These are phyloP conservation scores for Solenopsis fugax DNA, from an alignment of 1,140 invertebrate species.

Conservation along the genomic window DNA sequence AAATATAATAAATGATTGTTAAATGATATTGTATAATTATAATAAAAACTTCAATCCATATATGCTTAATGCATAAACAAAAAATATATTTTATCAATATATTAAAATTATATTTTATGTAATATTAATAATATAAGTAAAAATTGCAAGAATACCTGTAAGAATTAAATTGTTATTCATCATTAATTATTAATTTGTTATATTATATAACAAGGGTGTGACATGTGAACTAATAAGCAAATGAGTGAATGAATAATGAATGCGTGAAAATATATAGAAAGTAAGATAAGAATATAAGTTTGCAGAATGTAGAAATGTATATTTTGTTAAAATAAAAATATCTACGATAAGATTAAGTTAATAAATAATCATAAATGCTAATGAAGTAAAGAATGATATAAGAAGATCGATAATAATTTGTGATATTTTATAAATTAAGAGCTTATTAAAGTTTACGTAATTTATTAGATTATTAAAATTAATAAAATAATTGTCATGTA, in stretches of 20 bases:
- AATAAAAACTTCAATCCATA: neutral
- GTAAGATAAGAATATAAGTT: conserved; percentile 6
- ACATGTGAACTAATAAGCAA: neutral
- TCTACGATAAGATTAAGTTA: neutral
- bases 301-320: neutral
- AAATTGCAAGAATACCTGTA: neutral
- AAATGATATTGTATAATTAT: neutral
- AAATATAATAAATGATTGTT: neutral
- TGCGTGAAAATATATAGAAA: neutral
- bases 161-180: neutral
- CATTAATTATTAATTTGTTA: neutral
- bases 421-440: neutral
- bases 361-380: conserved; percentile 2
- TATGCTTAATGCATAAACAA: neutral
- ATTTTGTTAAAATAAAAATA: neutral
- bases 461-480: neutral
- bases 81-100: neutral
- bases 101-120: neutral
- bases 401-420: neutral
- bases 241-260: neutral
- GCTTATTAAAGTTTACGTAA: neutral
- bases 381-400: neutral
- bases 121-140: neutral
- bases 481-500: neutral
- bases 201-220: neutral